Conservation (phyloP, 1,140 invertebrate genomes). For the Gryllus bimaculatus region DNA sequence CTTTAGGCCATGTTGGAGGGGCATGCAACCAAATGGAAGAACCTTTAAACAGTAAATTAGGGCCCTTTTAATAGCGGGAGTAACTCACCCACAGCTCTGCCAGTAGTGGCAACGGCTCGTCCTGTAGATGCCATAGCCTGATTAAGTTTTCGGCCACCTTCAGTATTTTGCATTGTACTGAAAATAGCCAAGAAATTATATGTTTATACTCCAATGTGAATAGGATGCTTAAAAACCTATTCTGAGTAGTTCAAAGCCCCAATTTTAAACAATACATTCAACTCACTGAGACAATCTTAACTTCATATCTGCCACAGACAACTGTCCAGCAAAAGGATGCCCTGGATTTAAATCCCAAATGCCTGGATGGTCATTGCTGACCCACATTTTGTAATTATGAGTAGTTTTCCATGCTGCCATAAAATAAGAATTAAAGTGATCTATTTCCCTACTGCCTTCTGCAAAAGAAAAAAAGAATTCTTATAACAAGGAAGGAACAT, state of each 20-base stretch:
- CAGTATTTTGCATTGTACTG: conserved; percentile 89
- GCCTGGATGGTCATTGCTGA: conserved; percentile 50
- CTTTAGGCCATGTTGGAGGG: too few species aligned
- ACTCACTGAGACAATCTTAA: conserved; percentile 81
- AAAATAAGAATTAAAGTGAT: conserved; percentile 83
- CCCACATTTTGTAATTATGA: conserved; percentile 82
- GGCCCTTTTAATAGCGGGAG: background rate
- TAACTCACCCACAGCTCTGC: conserved; percentile 63
- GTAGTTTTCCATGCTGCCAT: conserved; percentile 77
- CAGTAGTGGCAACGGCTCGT: conserved; percentile 80
- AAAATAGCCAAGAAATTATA: conserved; percentile 25
- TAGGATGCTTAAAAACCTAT: background rate
- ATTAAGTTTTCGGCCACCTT: conserved; percentile 85
- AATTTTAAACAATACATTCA: background rate
- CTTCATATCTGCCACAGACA: conserved; percentile 91
- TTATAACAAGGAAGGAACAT: background rate
- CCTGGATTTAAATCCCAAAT: conserved; percentile 54
- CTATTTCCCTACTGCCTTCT: conserved; percentile 66
- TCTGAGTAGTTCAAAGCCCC: too few species aligned
- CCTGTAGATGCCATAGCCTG: conserved; percentile 85
- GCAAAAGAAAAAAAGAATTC: conserved; percentile 26
- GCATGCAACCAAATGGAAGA: too few species aligned
- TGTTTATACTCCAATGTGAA: background rate
- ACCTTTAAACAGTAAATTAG: background rate
- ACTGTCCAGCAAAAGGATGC: conserved; percentile 85